Base-by-base conservation (phyloP, 1,140 invertebrate species). In the Dendrolimus kikuchii region DNA sequence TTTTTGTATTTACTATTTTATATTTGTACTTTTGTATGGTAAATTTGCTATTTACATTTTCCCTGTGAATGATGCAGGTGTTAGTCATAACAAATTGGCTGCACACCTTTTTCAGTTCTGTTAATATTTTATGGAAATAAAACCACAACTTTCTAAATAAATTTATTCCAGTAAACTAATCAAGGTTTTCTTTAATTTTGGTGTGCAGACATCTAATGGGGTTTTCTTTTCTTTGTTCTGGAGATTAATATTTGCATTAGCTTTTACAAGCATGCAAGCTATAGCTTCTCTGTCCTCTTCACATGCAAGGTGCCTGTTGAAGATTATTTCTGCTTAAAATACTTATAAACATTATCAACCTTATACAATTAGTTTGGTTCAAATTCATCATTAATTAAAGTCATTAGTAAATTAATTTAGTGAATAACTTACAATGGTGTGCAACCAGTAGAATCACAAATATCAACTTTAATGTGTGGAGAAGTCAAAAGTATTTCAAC, bases 231-330 rank as follows among this genome's bases (percentile, higher is more conserved):
- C 92, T 68, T 93, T 94, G 76, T 96, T 96, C 60, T 81, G 68
- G 4, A 91, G 72, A 48, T 89, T 84, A 23, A 91, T 56, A 60
- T 86, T 86, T 8, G 93, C 94, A 38, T 94, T 93, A 69, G 92
- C 87, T 57, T 90, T 80, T 1, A 95, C 88, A 44, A 96, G 84
- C 46, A 94, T 72, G 70, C 90, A 88, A 5, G 92, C 92, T 57
- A 91, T 92, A 57, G 93, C 91, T 60, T 90, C 82, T 64, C 93
- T 89, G 68, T 95, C 91, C 83, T 96, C 95, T 82, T 96, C 95
- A 88, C 95, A 96, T 23, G 94, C 93, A 57, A 96, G 89, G 87
- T 96, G 95, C 55, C 92, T 93, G 75, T 4, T 59, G 89, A 88
- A 49, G 39, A 23, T 23, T 23, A 23, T 23, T 23, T 23, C 23